A percentile compares a stretch with the other conserved stretches of the same genome.
These are phyloP conservation scores for Ornithorhynchus anatinus DNA, from an alignment of 2,113 vertebrate species.

Conservation along the genomic window DNA sequence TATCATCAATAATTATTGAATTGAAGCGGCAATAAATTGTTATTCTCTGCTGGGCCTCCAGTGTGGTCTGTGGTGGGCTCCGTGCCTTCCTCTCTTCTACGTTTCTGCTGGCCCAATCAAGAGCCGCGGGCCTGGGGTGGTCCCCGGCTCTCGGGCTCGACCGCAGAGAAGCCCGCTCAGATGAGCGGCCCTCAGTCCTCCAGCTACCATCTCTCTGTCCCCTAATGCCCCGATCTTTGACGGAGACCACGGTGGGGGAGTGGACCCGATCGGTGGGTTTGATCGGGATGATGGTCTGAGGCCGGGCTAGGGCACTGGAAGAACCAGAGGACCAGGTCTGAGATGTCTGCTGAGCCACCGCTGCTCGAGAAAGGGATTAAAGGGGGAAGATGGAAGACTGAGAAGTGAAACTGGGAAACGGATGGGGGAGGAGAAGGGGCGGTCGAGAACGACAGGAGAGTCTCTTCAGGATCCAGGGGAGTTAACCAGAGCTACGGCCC, in stretches of 20 bases:
- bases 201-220: no score
- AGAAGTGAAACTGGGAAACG: neutral
- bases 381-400: neutral
- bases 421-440: neutral
- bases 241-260: neutral
- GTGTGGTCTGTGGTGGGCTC: no score
- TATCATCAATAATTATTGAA: no score
- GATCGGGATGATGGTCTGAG: neutral
- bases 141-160: neutral
- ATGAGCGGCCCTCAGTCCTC: fast-evolving
- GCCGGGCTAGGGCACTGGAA: neutral
- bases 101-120: neutral
- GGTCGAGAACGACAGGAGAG: neutral
- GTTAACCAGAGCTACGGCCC: no score
- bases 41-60: no score
- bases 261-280: neutral
- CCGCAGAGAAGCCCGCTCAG: no score
- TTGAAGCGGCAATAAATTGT: no score
- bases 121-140: neutral
- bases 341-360: neutral
- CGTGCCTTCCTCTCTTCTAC: no score
- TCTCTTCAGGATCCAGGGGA: no score
- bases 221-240: neutral
- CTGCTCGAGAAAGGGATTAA: neutral
- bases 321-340: neutral